Percentiles rank a stretch among this genome's conserved stretches.
These are phyloP conservation scores for Tipula confusa DNA, from an alignment of 2,888 invertebrate species.

Conservation along the genomic window DNA sequence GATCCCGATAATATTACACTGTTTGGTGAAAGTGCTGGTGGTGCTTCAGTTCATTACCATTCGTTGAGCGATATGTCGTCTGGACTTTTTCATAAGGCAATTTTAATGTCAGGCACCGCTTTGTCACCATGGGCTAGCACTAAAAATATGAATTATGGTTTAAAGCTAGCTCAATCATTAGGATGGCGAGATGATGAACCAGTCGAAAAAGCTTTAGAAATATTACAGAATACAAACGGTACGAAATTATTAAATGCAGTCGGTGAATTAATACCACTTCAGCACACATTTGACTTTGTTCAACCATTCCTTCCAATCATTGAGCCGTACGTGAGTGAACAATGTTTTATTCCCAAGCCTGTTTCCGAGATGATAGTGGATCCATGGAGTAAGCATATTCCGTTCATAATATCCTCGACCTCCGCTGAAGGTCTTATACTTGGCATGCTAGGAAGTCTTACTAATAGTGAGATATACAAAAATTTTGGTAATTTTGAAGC, in stretches of 20 bases:
- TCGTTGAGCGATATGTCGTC: conserved; percentile 51
- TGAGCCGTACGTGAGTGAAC: conserved; percentile 44
- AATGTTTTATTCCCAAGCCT: conserved; percentile 44
- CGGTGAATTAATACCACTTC: conserved; percentile 44
- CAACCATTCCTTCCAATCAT: conserved; percentile 46
- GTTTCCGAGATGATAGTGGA: conserved; percentile 46
- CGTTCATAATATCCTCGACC: conserved; percentile 47
- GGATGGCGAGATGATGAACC: conserved; percentile 44
- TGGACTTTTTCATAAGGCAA: conserved; percentile 48
- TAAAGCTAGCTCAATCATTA: conserved; percentile 44
- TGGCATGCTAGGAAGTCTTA: background rate
- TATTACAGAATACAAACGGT: conserved; percentile 45
- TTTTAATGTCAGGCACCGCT: conserved; percentile 46
- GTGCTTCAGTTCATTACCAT: conserved; percentile 48
- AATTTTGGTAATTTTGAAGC: background rate
- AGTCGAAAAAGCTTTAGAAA: conserved; percentile 45
- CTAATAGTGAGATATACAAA: background rate
- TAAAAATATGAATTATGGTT: conserved; percentile 40
- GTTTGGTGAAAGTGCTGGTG: background rate
- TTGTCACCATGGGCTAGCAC: conserved; percentile 44
- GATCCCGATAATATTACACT: background rate
- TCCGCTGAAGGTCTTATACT: conserved; percentile 44
- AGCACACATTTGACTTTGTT: conserved; percentile 40
- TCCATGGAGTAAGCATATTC: conserved; percentile 47
- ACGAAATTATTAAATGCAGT: conserved; percentile 44